Evolutionary conservation across 2,888 invertebrate species (phyloP).

Genomic region (Loripinus fragilis): DNA sequence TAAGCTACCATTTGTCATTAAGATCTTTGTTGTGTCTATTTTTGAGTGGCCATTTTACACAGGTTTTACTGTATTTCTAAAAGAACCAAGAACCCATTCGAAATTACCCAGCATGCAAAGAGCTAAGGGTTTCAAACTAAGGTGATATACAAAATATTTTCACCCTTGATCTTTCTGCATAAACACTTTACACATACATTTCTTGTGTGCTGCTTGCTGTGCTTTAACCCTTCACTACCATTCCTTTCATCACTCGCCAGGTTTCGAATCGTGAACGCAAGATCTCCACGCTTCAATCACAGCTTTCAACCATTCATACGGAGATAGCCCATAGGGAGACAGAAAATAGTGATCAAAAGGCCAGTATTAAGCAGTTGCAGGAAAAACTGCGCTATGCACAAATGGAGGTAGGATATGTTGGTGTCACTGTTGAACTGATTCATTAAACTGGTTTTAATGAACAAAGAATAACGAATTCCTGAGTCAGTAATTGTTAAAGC

Average conservation of each 20-base stretch:
- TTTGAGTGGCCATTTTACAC: no score
- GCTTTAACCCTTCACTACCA: constrained; percentile 1
- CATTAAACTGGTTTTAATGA: no score
- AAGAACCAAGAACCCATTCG: no score
- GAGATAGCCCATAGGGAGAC: constrained; percentile 76
- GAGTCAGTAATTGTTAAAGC: no score
- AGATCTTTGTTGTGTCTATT: no score
- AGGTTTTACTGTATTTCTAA: no score
- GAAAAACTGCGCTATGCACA: constrained; percentile 72
- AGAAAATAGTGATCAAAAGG: constrained; percentile 73
- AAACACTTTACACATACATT: neutral
- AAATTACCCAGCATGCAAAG: no score
- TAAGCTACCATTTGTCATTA: no score
- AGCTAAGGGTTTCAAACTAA: no score
- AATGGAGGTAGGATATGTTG: constrained; percentile 69
- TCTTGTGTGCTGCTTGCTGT: constrained; percentile 8
- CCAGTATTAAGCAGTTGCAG: constrained; percentile 75
- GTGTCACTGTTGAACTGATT: no score
- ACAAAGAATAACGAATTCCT: no score
- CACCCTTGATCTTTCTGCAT: neutral
- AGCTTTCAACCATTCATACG: constrained; percentile 76
- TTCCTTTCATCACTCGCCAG: constrained; percentile 49
- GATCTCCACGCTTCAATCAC: constrained; percentile 72
- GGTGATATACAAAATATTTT: no score
- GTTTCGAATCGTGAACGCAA: constrained; percentile 76